A percentile compares a stretch with the other conserved stretches of the same genome.
phyloP scores from a whole-genome alignment of 2,888 invertebrate species.

The Limnephilus auricula region DNA sequence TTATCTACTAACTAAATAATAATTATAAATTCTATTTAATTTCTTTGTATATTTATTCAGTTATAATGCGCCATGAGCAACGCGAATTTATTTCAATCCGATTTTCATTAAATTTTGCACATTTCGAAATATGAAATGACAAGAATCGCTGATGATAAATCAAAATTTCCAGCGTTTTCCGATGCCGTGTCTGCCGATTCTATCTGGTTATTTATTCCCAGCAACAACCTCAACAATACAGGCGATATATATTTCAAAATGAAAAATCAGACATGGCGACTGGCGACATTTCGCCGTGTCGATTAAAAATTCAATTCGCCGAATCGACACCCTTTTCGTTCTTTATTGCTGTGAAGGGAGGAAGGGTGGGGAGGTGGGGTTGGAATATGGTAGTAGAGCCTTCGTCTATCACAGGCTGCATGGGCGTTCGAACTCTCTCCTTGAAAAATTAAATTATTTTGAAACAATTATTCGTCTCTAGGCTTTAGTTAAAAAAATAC shows the following conservation, averaged over 20 bases:
- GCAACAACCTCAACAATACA: neutral
- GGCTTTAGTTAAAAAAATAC: no score
- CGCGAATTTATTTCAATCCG: neutral
- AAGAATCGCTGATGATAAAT: slow-evolving; percentile 6
- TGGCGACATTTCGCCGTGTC: slow-evolving; percentile 40
- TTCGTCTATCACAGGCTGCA: neutral
- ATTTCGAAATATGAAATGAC: neutral
- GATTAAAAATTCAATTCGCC: slow-evolving; percentile 50
- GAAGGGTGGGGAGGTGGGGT: neutral
- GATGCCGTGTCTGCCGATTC: neutral
- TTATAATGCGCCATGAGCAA: neutral
- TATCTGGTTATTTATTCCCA: slow-evolving; percentile 34
- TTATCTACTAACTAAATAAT: neutral
- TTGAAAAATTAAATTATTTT: neutral
- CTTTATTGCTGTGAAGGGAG: slow-evolving; percentile 17
- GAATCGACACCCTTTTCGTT: slow-evolving; percentile 20
- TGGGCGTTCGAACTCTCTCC: neutral
- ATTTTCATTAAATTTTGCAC: neutral
- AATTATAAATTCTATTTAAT: neutral
- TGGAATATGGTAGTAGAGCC: neutral
- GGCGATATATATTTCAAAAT: slow-evolving; percentile 26
- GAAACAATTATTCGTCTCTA: neutral
- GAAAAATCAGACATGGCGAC: slow-evolving; percentile 33
- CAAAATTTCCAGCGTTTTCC: neutral
- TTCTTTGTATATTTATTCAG: neutral